phyloP scores from a whole-genome alignment of 2,113 vertebrate species.

The Ctenodactylus gundi region DNA sequence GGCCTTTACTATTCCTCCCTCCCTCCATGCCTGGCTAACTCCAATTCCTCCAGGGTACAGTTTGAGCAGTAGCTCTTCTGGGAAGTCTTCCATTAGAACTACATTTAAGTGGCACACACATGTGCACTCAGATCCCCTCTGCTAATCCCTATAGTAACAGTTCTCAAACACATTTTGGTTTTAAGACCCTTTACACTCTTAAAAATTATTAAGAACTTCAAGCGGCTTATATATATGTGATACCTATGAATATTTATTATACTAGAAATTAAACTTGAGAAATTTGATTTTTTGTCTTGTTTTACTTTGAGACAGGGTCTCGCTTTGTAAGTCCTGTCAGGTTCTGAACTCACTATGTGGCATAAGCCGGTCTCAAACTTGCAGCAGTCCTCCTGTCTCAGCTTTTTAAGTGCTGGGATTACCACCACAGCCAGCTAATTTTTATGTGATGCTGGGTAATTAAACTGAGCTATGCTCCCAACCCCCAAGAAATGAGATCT shows the following conservation, averaged over 20 bases:
- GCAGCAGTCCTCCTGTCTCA: not conserved
- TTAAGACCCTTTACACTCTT: not conserved
- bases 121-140: not conserved
- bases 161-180: not conserved
- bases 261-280: not conserved
- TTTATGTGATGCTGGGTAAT: too few species aligned
- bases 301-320: not conserved
- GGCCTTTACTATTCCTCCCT: not conserved
- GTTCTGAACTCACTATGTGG: not conserved
- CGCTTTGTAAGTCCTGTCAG: not conserved
- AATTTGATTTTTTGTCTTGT: not conserved
- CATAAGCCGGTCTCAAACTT: not conserved
- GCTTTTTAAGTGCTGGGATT: not conserved
- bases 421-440: not conserved
- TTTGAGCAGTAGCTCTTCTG: not conserved
- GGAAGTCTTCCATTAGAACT: not conserved
- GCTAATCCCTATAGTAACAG: not conserved
- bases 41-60: too few species aligned
- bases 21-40: not conserved
- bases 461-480: not conserved
- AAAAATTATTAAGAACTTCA: not conserved
- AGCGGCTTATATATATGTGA: not conserved
- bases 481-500: too few species aligned
- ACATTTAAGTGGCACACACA: not conserved
- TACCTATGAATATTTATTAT: not conserved